Conservation (phyloP, 1,140 invertebrate species). For the Brachionus manjavacas region DNA sequence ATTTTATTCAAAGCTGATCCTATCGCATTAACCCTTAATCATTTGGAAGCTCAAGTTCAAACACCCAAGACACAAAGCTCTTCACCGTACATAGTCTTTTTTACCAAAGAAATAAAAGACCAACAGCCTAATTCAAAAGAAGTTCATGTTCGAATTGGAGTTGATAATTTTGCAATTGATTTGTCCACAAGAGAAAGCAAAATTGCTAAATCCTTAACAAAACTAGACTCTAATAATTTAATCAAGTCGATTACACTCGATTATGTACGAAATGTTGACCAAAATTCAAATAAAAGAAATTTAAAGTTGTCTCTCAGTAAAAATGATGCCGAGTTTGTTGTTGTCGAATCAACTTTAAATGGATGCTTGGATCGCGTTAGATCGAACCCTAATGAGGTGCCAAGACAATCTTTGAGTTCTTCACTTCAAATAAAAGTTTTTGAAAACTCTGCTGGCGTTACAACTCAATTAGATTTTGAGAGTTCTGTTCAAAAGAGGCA, state of each 20-base stretch:
- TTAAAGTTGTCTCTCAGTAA: not conserved
- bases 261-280: not conserved
- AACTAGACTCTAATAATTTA: not conserved
- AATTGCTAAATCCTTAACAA: conserved; percentile 2
- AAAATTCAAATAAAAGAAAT: not conserved
- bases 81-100: not conserved
- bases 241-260: not conserved
- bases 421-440: not conserved
- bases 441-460: not conserved
- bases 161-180: not conserved
- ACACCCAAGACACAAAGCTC: not conserved
- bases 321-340: not conserved
- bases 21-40: not conserved
- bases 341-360: not conserved
- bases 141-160: not conserved
- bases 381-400: not conserved
- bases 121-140: not conserved
- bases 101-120: not conserved
- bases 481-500: not conserved
- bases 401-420: conserved; percentile 5
- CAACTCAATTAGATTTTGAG: not conserved
- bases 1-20: not conserved
- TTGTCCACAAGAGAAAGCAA: not conserved
- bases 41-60: conserved; percentile 1
- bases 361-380: not conserved